Percentiles rank a stretch among this genome's conserved stretches.
phyloP scores from a whole-genome alignment of 2,113 vertebrate genomes.

The Emydocephalus ijimae region DNA sequence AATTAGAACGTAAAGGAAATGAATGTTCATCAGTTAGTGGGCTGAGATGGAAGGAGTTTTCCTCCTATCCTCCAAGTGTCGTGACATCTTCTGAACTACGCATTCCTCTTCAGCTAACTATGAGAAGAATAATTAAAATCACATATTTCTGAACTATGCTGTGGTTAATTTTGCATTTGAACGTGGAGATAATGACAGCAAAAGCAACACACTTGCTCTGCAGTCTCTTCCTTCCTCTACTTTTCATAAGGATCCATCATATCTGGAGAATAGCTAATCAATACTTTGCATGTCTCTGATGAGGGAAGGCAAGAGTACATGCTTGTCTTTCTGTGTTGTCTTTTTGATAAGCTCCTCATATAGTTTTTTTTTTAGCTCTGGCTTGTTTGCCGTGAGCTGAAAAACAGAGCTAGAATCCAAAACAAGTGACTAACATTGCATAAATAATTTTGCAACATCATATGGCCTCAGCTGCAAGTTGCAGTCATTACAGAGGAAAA shows the following conservation, averaged over 20 bases:
- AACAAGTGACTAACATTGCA: slow-evolving; percentile 70
- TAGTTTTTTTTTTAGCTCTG: slow-evolving; percentile 43
- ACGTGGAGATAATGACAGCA: slow-evolving; percentile 42
- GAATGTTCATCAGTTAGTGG: slow-evolving; percentile 45
- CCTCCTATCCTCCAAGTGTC: slow-evolving; percentile 7
- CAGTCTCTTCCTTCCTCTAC: slow-evolving; percentile 57
- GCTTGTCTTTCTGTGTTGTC: slow-evolving; percentile 42
- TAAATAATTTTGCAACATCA: slow-evolving; percentile 81
- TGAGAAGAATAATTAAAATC: slow-evolving; percentile 44
- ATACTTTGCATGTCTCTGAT: slow-evolving; percentile 56
- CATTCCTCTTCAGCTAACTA: slow-evolving; percentile 37
- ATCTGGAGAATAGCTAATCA: slow-evolving; percentile 58
- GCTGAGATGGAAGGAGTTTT: slow-evolving; percentile 36
- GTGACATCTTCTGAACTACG: slow-evolving; percentile 28
- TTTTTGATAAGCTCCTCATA: slow-evolving; percentile 30
- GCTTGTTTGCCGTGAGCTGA: slow-evolving; percentile 63
- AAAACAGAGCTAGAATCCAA: slow-evolving; percentile 72
- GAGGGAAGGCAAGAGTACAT: slow-evolving; percentile 52
- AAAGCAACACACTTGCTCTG: neutral
- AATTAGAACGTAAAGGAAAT: slow-evolving; percentile 53
- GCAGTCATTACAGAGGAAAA: slow-evolving; percentile 77
- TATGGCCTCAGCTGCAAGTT: slow-evolving; percentile 83
- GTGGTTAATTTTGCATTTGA: slow-evolving; percentile 46
- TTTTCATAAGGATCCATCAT: slow-evolving; percentile 60
- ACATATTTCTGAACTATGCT: slow-evolving; percentile 21